Evolutionary conservation across 2,888 invertebrate species (phyloP).

Genomic region (Branchellion lobata): DNA sequence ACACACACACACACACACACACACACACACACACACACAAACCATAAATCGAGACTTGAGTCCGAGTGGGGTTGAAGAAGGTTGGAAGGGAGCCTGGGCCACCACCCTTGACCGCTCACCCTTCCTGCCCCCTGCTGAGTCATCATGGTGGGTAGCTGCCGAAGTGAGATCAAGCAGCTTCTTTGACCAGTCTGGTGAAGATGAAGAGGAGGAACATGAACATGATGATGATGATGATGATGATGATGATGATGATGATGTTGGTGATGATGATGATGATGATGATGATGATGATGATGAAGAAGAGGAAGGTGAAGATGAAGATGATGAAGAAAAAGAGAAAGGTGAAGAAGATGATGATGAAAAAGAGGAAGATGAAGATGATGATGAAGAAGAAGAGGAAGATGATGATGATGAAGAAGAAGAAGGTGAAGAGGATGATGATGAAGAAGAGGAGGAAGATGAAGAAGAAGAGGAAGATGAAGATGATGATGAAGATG

Average conservation of each 20-base stretch:
- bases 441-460: no score
- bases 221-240: background rate
- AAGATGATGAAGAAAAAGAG: background rate
- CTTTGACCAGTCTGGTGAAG: slow-evolving; percentile 28
- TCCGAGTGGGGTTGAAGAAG: slow-evolving; percentile 81
- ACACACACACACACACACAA: slow-evolving; percentile 48
- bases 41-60: slow-evolving; percentile 78
- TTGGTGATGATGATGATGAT: slow-evolving; percentile 9
- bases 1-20: no score
- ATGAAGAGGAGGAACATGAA: background rate
- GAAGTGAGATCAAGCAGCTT: slow-evolving; percentile 9
- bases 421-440: no score
- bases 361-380: background rate
- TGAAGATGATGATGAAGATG: slow-evolving; percentile 53
- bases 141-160: background rate
- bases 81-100: slow-evolving; percentile 81
- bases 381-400: background rate
- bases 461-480: slow-evolving; percentile 27
- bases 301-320: background rate
- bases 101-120: slow-evolving; percentile 53
- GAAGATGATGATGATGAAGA: no score
- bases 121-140: background rate
- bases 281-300: slow-evolving; percentile 20
- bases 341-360: slow-evolving; percentile 10
- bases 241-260: slow-evolving; percentile 4